A percentile compares a stretch with the other conserved stretches of the same genome.
Conservation (phyloP, 2,113 vertebrate genomes). For the Drymodes brunneopygia region DNA sequence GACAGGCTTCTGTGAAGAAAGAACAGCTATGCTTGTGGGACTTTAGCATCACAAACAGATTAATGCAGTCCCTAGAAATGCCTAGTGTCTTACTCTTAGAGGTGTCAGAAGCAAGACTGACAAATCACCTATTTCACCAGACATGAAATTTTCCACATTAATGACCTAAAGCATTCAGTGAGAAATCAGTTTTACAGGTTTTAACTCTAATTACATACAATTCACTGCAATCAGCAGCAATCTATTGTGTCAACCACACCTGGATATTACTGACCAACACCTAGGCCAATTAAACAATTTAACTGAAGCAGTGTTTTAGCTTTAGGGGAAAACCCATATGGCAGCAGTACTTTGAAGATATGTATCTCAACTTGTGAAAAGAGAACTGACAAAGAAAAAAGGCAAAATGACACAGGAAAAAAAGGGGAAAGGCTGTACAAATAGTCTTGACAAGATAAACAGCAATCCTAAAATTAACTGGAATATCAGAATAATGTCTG, state of each 20-base stretch:
- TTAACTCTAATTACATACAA: neutral
- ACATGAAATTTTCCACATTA: neutral
- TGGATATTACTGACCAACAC: neutral
- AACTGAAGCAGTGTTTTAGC: neutral
- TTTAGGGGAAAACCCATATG: neutral
- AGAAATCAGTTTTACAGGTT: neutral
- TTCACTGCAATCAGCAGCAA: neutral
- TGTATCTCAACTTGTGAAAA: neutral
- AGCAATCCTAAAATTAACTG: neutral
- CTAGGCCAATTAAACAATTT: neutral
- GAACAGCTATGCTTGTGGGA: neutral
- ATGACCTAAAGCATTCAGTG: neutral
- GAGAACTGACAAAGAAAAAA: neutral
- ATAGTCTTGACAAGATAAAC: neutral
- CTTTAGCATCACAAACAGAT: slow-evolving; percentile 30
- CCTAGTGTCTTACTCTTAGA: neutral
- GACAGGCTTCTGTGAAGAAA: neutral
- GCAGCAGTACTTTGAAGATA: neutral
- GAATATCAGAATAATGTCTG: neutral
- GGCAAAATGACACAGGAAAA: neutral
- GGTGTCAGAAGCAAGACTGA: neutral
- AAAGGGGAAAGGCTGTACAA: neutral
- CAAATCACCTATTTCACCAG: neutral
- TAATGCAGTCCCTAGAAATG: neutral
- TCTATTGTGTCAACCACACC: neutral